Conservation (phyloP, 2,888 invertebrate species). For the Hololepta plana region DNA sequence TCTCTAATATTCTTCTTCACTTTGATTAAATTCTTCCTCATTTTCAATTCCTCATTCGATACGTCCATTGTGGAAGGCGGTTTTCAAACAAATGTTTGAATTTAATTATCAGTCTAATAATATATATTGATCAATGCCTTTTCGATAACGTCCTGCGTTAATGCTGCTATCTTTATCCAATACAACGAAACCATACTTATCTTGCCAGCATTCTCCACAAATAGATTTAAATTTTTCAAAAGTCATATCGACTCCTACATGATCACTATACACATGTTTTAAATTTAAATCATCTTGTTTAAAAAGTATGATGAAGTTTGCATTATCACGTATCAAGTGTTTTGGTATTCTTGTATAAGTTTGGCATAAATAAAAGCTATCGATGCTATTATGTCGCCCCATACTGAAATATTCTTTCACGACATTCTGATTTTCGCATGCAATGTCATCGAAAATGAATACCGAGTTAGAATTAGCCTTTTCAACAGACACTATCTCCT, state of each 20-base stretch:
- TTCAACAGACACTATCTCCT: constrained; percentile 5
- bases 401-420: constrained; percentile 15
- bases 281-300: constrained; percentile 18
- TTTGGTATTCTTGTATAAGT: constrained; percentile 17
- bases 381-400: constrained; percentile 15
- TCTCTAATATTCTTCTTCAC: too few species aligned
- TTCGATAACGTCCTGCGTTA: too few species aligned
- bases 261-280: constrained; percentile 11
- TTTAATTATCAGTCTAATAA: too few species aligned
- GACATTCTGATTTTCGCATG: constrained; percentile 14
- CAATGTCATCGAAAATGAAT: constrained; percentile 20
- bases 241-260: constrained; percentile 7
- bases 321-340: constrained; percentile 18
- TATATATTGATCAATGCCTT: too few species aligned
- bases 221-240: constrained; percentile 7
- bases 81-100: too few species aligned
- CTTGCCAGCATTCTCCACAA: constrained; percentile 6
- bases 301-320: constrained; percentile 16
- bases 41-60: too few species aligned
- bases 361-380: constrained; percentile 17
- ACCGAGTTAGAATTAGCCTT: constrained; percentile 14
- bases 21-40: too few species aligned
- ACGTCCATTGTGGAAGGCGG: too few species aligned
- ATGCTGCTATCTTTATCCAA: constrained; percentile 11
- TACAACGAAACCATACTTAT: constrained; percentile 5